Percentiles rank a stretch among this genome's conserved stretches.
phyloP scores from a whole-genome alignment of 2,888 invertebrate genomes.

The Spicauda simplicius region DNA sequence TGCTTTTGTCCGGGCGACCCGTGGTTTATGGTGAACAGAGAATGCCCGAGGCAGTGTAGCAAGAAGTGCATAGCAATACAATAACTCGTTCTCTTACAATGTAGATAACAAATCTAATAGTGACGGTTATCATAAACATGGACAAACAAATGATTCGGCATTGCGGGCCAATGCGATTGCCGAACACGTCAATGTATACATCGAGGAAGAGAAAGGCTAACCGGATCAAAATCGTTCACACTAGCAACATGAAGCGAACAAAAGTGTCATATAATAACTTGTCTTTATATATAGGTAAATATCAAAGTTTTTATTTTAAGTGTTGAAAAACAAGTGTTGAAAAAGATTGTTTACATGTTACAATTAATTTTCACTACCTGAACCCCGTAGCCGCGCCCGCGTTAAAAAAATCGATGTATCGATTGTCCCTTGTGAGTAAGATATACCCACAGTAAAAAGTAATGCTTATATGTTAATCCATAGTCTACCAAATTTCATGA shows the following conservation, averaged over 20 bases:
- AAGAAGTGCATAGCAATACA: conserved; percentile 34
- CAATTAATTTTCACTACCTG: too few species aligned
- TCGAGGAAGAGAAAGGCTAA: background rate
- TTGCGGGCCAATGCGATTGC: conserved; percentile 18
- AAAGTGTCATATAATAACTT: background rate
- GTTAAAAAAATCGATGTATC: too few species aligned
- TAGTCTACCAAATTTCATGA: too few species aligned
- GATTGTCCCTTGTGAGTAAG: too few species aligned
- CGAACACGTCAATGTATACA: conserved; percentile 9
- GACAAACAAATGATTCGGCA: conserved; percentile 28
- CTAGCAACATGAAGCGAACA: background rate
- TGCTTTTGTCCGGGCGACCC: conserved; percentile 56
- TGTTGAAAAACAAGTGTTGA: too few species aligned
- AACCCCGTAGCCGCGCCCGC: too few species aligned
- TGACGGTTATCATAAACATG: conserved; percentile 36
- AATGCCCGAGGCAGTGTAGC: conserved; percentile 49
- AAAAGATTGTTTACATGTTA: too few species aligned
- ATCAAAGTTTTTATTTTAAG: too few species aligned
- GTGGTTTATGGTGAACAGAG: conserved; percentile 63
- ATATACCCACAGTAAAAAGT: too few species aligned
- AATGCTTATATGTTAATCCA: too few species aligned
- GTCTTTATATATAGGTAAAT: too few species aligned
- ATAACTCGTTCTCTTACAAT: conserved; percentile 38
- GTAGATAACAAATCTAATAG: conserved; percentile 37
- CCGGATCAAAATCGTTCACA: background rate